Percentiles rank a stretch among this genome's conserved stretches.
These are phyloP conservation scores for Drosophila koepferae DNA, from an alignment of 2,888 invertebrate species.

Conservation along the genomic window DNA sequence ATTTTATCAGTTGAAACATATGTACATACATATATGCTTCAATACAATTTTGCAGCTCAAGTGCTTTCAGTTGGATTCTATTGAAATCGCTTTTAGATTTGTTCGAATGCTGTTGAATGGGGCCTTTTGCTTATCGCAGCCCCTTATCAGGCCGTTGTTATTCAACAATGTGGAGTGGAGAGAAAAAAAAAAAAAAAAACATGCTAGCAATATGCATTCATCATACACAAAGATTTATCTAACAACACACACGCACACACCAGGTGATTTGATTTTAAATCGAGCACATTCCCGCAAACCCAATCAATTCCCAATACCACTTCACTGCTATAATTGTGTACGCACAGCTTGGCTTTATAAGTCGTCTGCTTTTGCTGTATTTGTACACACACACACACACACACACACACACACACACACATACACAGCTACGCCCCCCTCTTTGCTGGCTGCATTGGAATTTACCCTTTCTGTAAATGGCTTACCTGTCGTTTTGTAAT, in stretches of 20 bases:
- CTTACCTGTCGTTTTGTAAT: slow-evolving; percentile 78
- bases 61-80: neutral
- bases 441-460: neutral
- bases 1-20: neutral
- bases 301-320: slow-evolving; percentile 56
- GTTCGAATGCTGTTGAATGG: neutral
- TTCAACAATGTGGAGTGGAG: neutral
- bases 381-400: neutral
- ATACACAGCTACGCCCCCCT: neutral
- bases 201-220: slow-evolving; percentile 19
- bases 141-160: slow-evolving; percentile 8
- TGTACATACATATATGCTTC: neutral
- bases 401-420: neutral
- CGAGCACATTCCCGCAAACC: slow-evolving; percentile 48
- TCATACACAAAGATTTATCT: slow-evolving; percentile 35
- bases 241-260: slow-evolving; percentile 24
- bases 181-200: neutral
- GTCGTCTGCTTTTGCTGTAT: slow-evolving; percentile 32
- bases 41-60: neutral
- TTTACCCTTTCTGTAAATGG: slow-evolving; percentile 49
- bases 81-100: slow-evolving; percentile 12
- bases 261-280: slow-evolving; percentile 52
- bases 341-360: slow-evolving; percentile 48
- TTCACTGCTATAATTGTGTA: slow-evolving; percentile 48
- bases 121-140: slow-evolving; percentile 9